Base-by-base conservation (phyloP, 1,140 invertebrate genomes). In the Panagrolaimus sp. region DNA sequence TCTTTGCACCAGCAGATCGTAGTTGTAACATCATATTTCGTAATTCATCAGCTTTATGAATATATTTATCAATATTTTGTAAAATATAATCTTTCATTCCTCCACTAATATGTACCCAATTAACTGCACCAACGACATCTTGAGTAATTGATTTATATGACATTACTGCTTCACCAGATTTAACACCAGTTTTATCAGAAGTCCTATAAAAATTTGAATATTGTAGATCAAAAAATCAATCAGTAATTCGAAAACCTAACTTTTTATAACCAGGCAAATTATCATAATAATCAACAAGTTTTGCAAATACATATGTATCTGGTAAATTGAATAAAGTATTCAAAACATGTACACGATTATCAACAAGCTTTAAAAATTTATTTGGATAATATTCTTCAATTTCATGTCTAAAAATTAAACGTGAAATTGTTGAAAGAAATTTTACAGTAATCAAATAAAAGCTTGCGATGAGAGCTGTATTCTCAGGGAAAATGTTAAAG, bases 101-200 rank as follows among this genome's bases (percentile, higher is more conserved):
- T 9, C 92, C 87, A 78, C 87, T 85, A 20, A 90, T 87, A 84
- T 98, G 95, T 46, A 93, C 89, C 87, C 88, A 93, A 83, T 97
- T 92, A 14, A 96, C 91, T 5, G 93, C 92, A 76, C 88, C 89
- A 78, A 93, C 87, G 11, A 97, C 91, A 84, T 98, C 95, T 87
- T 96, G 92, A 85, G 96, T 96, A 80, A 98, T 95, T 57, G 93
- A 96, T 84, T 91, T 93, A 86, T 91, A 98, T n/a, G 92, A 94
- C 92, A 98, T 97, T 44, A 91, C 90, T 25, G 98, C 86, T 78
- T 96, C 92, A 1, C 92, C 92, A 79, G 88, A 89, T 84, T 91
- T 90, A 9, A 98, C 92, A n/a, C 94, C 94, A 27, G 88, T 91
- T 31, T 80, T 75, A 47, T 81, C 79, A 16, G 66, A 42, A 14